Evolutionary conservation across 2,113 vertebrate genomes (phyloP), one percentile per base, ranked within the genome.

Genomic region (Ictalurus furcatus): DNA sequence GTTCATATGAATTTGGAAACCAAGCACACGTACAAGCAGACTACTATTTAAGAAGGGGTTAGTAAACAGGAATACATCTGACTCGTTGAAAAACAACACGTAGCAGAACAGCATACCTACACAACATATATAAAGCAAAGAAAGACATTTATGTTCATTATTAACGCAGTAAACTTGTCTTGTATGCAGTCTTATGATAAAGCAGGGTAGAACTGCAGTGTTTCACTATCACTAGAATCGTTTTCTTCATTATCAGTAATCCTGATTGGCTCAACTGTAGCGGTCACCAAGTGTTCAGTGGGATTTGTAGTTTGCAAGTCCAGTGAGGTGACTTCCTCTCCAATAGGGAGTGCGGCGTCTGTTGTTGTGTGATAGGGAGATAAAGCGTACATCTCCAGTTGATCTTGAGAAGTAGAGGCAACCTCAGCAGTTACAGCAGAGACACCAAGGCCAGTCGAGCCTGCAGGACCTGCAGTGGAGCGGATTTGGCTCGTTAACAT

Each of bases 401-500:
- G 52, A 44, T 58, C 30, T 83, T 54, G 28, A 44, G 87, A 78
- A 14, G n/a, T 56, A 54, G 19, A 19, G 0, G 67, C 37, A 76
- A 63, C 37, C 54, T 37, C 73, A 16, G 34, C 4, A 37, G 58
- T 21, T 14, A 44, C 16, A 30, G 58, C 23, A n/a, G 69, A 85
- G 12, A 37, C 54, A 84, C 52, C 25, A 13, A 71, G 52, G 0
- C 71, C 28, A 14, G 40, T 6, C 4, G 82, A 25, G 59, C 11
- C 0, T 6, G 13, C 48, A 25, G 82, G 9, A 37, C 13, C 34
- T 12, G 59, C 87, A 59, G 52, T 19, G 52, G 44, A 67, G 61
- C 6, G 5, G 2, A 11, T 34, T 30, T 37, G 21, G 7, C 2
- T 37, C 11, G 85, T 85, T 69, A 91, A 78, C 82, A 89, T 90